phyloP scores from a whole-genome alignment of 2,888 invertebrate genomes.

The Drosophila subsilvestris region DNA sequence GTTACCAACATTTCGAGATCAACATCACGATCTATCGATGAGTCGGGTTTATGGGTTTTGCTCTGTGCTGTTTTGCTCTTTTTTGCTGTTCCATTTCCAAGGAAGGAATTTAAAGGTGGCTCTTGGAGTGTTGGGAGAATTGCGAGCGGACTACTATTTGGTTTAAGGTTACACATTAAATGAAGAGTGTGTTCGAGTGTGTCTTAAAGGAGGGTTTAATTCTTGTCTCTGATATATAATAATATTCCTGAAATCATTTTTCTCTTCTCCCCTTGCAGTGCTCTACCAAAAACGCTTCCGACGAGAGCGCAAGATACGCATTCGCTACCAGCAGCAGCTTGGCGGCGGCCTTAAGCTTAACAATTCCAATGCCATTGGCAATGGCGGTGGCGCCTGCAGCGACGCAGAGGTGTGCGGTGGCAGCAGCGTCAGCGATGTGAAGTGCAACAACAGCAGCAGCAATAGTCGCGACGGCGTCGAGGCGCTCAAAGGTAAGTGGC shows the following conservation, averaged over 20 bases:
- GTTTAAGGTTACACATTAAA: not conserved
- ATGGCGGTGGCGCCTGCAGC: conserved; percentile 54
- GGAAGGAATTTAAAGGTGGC: conserved; percentile 29
- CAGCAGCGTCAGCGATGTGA: conserved; percentile 38
- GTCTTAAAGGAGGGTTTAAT: too few relatives aligned
- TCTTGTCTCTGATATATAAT: too few relatives aligned
- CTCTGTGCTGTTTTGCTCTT: conserved; percentile 1
- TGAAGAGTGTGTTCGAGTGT: too few relatives aligned
- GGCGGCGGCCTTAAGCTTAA: conserved; percentile 87
- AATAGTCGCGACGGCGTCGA: conserved; percentile 66
- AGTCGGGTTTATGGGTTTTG: conserved; percentile 16
- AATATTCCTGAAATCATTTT: conserved; percentile 41
- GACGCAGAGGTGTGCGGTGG: conserved; percentile 55
- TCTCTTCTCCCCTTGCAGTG: conserved; percentile 86
- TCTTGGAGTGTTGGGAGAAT: not conserved
- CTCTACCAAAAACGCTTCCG: conserved; percentile 95
- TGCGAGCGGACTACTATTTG: not conserved
- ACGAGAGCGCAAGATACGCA: conserved; percentile 92
- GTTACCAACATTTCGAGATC: conserved; percentile 44
- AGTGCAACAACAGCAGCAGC: conserved; percentile 52
- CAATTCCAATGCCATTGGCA: conserved; percentile 79
- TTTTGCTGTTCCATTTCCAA: conserved; percentile 28
- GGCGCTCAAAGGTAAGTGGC: conserved; percentile 66
- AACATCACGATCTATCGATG: conserved; percentile 42
- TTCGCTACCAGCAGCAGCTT: conserved; percentile 93